Evolutionary conservation across 2,113 vertebrate species (phyloP).

Genomic region (Corythoichthys intestinalis): DNA sequence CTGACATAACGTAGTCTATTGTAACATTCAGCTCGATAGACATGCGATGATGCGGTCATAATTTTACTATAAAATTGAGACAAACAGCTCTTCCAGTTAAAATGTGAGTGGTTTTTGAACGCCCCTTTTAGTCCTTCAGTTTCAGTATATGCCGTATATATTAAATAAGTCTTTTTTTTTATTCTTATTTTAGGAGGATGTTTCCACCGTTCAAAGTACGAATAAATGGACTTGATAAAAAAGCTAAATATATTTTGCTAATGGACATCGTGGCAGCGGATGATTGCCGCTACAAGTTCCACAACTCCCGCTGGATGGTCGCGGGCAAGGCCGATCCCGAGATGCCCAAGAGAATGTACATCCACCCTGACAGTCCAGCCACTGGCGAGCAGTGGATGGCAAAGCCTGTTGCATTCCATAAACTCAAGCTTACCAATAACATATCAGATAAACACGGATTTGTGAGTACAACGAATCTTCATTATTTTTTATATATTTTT

Average conservation of each 20-base stretch:
- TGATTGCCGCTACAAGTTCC: slow-evolving; percentile 97
- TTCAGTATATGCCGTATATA: neutral
- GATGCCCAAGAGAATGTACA: slow-evolving; percentile 99
- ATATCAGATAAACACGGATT: slow-evolving; percentile 99
- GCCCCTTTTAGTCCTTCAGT: neutral
- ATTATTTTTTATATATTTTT: neutral
- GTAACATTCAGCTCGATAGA: slow-evolving; percentile 1
- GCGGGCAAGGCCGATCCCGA: slow-evolving; percentile 97
- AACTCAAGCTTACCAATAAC: slow-evolving; percentile 98
- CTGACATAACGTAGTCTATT: neutral
- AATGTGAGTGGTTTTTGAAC: neutral
- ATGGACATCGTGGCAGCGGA: slow-evolving; percentile 98
- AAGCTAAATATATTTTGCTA: slow-evolving; percentile 95
- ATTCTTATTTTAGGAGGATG: slow-evolving; percentile 82
- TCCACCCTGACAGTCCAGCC: slow-evolving; percentile 96
- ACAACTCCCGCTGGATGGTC: slow-evolving; percentile 99
- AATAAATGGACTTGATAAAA: slow-evolving; percentile 96
- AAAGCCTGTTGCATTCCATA: slow-evolving; percentile 96
- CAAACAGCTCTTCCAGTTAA: neutral
- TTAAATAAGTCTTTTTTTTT: slow-evolving; percentile 1
- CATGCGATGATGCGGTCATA: slow-evolving; percentile 44
- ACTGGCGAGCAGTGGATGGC: slow-evolving; percentile 99
- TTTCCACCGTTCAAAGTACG: slow-evolving; percentile 98
- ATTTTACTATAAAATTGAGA: slow-evolving; percentile 45
- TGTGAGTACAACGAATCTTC: slow-evolving; percentile 71